phyloP scores from a whole-genome alignment of 2,888 invertebrate species.

The Scaptomyza parva region DNA sequence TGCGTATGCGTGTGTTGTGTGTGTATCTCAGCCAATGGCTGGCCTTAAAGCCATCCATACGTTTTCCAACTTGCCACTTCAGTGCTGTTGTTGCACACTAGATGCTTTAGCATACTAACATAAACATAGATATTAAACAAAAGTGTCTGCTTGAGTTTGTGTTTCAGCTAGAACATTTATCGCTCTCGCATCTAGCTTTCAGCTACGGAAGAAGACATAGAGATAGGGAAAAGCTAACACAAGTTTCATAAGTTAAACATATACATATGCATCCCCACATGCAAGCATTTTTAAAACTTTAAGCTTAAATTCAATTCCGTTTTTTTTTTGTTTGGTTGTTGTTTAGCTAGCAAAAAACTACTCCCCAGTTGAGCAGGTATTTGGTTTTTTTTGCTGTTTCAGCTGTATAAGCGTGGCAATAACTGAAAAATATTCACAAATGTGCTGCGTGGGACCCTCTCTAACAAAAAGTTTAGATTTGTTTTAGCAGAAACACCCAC shows the following conservation, averaged over 20 bases:
- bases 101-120: conserved; percentile 11
- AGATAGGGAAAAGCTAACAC: not conserved
- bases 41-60: conserved; percentile 17
- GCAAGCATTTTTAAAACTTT: conserved; percentile 4
- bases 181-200: conserved; percentile 9
- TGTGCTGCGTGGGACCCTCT: not conserved
- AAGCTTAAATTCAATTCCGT: not conserved
- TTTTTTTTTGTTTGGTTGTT: not conserved
- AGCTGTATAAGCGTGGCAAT: conserved; percentile 2
- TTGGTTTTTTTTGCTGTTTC: conserved; percentile 7
- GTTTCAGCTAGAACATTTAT: conserved; percentile 21
- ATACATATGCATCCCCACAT: not conserved
- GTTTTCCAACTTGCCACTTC: conserved; percentile 9
- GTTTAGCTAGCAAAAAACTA: conserved; percentile 9
- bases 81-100: conserved; percentile 9
- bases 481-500: not conserved
- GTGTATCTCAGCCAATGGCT: conserved; percentile 6
- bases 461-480: conserved; percentile 34
- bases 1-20: not conserved
- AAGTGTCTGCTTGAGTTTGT: not conserved
- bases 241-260: not conserved
- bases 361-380: conserved; percentile 13
- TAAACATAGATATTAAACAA: conserved; percentile 16
- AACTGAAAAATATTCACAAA: conserved; percentile 23
- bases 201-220: not conserved